Conservation (phyloP, 2,888 invertebrate species). For the Cylindroiulus punctatus region DNA sequence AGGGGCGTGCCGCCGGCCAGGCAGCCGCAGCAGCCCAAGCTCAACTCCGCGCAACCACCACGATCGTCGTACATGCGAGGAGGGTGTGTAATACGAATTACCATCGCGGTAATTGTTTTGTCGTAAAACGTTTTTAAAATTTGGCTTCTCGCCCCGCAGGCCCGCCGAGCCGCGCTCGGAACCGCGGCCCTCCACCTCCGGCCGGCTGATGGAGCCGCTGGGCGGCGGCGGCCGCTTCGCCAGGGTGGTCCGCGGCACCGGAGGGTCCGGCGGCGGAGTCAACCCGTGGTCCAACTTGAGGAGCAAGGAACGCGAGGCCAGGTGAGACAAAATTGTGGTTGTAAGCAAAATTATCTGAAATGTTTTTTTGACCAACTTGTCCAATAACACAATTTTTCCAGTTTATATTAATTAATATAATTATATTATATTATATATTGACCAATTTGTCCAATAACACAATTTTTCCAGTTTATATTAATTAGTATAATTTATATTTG, state of each 20-base stretch:
- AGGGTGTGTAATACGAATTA: no score
- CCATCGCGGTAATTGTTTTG: no score
- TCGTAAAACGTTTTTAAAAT: neutral
- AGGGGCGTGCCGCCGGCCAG: no score
- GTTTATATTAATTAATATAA: no score
- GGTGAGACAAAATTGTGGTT: neutral
- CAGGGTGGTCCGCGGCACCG: neutral
- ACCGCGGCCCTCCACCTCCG: neutral
- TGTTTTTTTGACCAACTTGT: neutral
- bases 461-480: no score
- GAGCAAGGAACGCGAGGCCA: conserved; percentile 31
- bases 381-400: neutral
- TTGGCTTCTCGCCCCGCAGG: neutral
- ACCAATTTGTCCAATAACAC: no score
- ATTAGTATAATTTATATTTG: no score
- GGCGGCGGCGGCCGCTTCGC: conserved; percentile 5
- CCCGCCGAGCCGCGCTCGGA: conserved; percentile 1
- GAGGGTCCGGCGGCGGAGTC: neutral
- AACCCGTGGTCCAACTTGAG: conserved; percentile 26
- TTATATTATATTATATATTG: no score
- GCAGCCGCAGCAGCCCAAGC: no score
- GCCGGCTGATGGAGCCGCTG: conserved; percentile 17
- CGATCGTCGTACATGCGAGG: no score
- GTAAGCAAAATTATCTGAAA: no score
- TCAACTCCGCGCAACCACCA: no score